Evolutionary conservation across 2,888 invertebrate genomes (phyloP), one percentile per base, ranked within the genome.

Genomic region (Chrysolina americana): DNA sequence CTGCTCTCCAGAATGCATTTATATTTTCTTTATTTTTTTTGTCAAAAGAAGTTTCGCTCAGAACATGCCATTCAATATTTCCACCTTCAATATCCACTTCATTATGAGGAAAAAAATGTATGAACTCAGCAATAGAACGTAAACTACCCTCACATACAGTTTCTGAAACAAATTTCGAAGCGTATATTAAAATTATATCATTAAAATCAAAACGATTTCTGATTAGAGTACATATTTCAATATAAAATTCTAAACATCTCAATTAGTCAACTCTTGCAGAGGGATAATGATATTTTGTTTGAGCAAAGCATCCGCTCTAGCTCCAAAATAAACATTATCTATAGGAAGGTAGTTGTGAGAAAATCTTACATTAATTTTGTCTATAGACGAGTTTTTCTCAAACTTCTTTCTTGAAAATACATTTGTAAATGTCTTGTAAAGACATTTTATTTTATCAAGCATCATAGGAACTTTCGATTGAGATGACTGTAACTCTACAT

Each of bases 371-470:
- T 9, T 48, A 19, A 53, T 53, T 53, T 53, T 53, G 53, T 21
- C 53, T 53, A 53, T 53, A 53, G 53, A 21, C 53, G 6, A 53
- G 19, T 53, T 53, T 53, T 19, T 53, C 19, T 53, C 53, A 53
- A 53, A 53, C 1, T 53, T 66, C 41, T 65, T 44, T 44, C 41
- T 41, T 65, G n/a, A 44, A 48, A 13, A 21, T 48, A 21, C n/a
- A 65, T 23, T 21, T 5, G n/a, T 47, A 21, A 48, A 21, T 65
- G 64, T 69, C 44, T 50, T 64, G 13, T 69, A 69, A 13, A 73
- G 59, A 23, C 28, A 64, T 68, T 19, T 41, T 13, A 68, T 36
- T 64, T 47, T 41, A 41, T 28, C 47, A 19, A 36, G 48, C 19
- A 73, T 6, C 50, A 64, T 13, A 50, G 47, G 5, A 48, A 48